Base-by-base conservation (phyloP, 2,113 vertebrate species). In the Cheilinus undulatus region DNA sequence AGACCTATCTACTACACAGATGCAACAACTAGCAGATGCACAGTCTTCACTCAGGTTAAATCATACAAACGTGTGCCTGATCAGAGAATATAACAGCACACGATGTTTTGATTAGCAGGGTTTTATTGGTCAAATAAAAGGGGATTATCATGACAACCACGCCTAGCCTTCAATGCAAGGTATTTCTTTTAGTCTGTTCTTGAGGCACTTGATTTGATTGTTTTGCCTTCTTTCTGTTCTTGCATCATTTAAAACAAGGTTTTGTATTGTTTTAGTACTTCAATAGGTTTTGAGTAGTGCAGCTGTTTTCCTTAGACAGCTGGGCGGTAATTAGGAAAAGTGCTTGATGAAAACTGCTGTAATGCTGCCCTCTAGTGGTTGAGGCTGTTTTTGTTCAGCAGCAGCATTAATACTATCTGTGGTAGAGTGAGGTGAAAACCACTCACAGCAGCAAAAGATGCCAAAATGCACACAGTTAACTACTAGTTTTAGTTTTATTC, bases 361-460 rank as follows among this genome's bases (percentile, higher is more conserved):
- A 49, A 63, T 24, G 83, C 71, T 86, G 85, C 91, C 65, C 84
- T 88, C 91, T 93, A 81, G 88, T 88, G 91, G 88, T n/a, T n/a
- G n/a, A n/a, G n/a, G n/a, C n/a, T n/a, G n/a, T n/a, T n/a, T n/a
- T n/a, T n/a, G n/a, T 24, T 67, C 52, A 67, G 36, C 79, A 83
- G 70, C 78, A 69, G 74, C 50, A 59, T 57, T 66, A 68, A 65
- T 77, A 26, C 74, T 59, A 74, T 75, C 61, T 78, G 80, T 74
- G 73, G 57, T 43, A 52, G 53, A 59, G 63, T 73, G 53, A 69
- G 67, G 52, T 65, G 22, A 74, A 51, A 83, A 63, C 54, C 66
- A 76, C 69, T 77, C 70, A 50, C 64, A 81, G 71, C 76, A 68
- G 77, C 49, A 56, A 61, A 80, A 80, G 36, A 46, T 53, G 60